These are phyloP conservation scores for Platichthys flesus DNA, from an alignment of 2,113 vertebrate genomes.

Conservation along the genomic window DNA sequence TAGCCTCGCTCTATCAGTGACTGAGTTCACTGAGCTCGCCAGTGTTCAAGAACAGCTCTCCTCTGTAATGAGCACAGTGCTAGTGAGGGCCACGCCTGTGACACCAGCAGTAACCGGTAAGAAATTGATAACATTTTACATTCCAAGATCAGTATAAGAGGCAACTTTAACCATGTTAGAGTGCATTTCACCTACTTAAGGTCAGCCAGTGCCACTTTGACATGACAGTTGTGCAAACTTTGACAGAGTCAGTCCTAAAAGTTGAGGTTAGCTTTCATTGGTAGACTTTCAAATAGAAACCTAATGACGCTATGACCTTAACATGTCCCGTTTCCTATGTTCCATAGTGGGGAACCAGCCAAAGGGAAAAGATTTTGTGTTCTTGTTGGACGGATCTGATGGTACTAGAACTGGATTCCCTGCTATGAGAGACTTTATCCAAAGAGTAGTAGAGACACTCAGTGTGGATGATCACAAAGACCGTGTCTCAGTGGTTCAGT, in stretches of 20 bases:
- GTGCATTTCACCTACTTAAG: not conserved
- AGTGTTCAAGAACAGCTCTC: slow-evolving; percentile 45
- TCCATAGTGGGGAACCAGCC: slow-evolving; percentile 1
- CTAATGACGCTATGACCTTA: too few relatives aligned
- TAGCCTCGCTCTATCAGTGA: slow-evolving; percentile 45
- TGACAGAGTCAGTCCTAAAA: not conserved
- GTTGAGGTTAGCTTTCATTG: not conserved
- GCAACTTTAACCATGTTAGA: not conserved
- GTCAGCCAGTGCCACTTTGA: not conserved
- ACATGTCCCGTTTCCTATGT: not conserved
- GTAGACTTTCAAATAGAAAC: accelerated
- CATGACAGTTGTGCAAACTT: not conserved
- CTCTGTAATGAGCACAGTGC: slow-evolving; percentile 11
- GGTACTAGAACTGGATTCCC: slow-evolving; percentile 34
- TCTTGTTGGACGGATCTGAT: slow-evolving; percentile 75
- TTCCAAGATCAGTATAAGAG: not conserved
- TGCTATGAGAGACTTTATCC: slow-evolving; percentile 57
- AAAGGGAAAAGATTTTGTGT: slow-evolving; percentile 41
- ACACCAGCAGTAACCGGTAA: slow-evolving; percentile 30
- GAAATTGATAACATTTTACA: not conserved
- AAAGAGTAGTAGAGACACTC: slow-evolving; percentile 58
- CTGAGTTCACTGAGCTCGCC: slow-evolving; percentile 58
- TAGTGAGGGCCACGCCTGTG: not conserved
- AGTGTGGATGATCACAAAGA: slow-evolving; percentile 54
- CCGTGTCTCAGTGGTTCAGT: slow-evolving; percentile 60